Conservation (phyloP, 2,113 vertebrate genomes). For the Equus quagga region DNA sequence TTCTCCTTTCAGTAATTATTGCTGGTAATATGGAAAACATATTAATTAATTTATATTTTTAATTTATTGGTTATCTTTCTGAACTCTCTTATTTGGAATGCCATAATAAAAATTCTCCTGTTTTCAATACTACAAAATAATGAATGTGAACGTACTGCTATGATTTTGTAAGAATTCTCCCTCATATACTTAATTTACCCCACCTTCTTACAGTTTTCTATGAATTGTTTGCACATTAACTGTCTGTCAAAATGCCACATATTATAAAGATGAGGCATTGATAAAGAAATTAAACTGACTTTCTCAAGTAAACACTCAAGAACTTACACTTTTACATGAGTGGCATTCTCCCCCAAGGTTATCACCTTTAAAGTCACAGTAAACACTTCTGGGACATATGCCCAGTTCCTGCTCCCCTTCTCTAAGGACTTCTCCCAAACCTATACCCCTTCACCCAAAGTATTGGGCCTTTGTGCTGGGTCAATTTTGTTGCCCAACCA, state of each 20-base stretch:
- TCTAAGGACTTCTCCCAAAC: neutral
- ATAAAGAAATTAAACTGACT: neutral
- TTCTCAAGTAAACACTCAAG: neutral
- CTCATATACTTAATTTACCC: neutral
- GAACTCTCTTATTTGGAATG: neutral
- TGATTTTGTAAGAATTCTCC: neutral
- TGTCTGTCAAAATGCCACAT: neutral
- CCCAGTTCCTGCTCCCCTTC: neutral
- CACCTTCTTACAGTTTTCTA: neutral
- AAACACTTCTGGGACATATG: neutral
- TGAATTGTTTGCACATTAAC: neutral
- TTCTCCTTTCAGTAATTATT: neutral
- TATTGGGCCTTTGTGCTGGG: neutral
- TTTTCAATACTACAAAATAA: slow-evolving; percentile 18
- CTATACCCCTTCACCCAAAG: neutral
- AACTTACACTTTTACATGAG: neutral
- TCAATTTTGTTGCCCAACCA: neutral
- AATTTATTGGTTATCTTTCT: neutral
- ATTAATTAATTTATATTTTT: neutral
- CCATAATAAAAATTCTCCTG: neutral
- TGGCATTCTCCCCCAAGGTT: neutral
- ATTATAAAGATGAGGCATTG: neutral
- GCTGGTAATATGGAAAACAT: neutral
- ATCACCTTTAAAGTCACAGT: neutral
- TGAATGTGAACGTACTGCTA: neutral